phyloP scores from a whole-genome alignment of 2,888 invertebrate species.

The Leptogaster cylindrica region DNA sequence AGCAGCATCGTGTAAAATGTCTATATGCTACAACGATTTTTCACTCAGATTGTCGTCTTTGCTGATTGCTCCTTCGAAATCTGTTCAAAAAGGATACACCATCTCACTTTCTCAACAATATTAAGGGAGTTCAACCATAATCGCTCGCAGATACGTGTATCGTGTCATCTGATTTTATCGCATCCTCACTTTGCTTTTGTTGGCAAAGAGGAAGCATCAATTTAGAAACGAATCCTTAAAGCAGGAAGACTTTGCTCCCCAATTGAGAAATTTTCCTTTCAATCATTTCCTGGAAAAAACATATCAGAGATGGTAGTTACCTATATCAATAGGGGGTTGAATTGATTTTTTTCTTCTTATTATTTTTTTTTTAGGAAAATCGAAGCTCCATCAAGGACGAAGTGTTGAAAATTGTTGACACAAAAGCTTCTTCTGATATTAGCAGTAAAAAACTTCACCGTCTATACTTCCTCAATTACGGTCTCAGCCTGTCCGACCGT shows the following conservation, averaged over 20 bases:
- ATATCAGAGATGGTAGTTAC: not conserved
- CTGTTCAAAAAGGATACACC: too few species aligned
- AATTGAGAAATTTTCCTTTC: constrained; percentile 21
- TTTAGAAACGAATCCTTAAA: not conserved
- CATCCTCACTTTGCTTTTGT: constrained; percentile 8
- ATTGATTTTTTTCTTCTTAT: not conserved
- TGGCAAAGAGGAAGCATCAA: not conserved
- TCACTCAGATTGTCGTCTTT: not conserved
- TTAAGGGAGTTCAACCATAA: too few species aligned
- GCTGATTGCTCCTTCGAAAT: not conserved
- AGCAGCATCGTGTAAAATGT: not conserved
- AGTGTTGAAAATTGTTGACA: constrained; percentile 14
- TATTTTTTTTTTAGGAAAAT: not conserved
- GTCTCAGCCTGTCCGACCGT: not conserved
- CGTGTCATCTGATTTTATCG: not conserved
- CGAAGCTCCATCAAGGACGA: not conserved
- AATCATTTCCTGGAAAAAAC: constrained; percentile 20
- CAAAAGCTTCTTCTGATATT: constrained; percentile 17
- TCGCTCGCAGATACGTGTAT: not conserved
- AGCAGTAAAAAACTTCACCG: constrained; percentile 10
- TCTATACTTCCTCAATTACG: constrained; percentile 33
- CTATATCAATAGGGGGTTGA: not conserved
- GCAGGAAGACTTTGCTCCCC: not conserved
- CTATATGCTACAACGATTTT: constrained; percentile 7
- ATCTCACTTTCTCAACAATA: too few species aligned